Conservation (phyloP, 2,113 vertebrate genomes). For the Mus musculus region GRCm39 chr6:3762501-3763000, state of each 20-base stretch:
- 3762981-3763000: too few species aligned
- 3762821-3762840: too few species aligned
- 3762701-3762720: conserved; percentile 18
- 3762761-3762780: not conserved
- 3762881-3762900: too few species aligned
- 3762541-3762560: conserved; percentile 14
- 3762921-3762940: too few species aligned
- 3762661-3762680: conserved; percentile 3
- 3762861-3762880: too few species aligned
- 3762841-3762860: too few species aligned
- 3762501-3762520: not conserved
- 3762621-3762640: conserved; percentile 57
- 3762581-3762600: not conserved
- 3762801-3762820: too few species aligned
- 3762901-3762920: too few species aligned
- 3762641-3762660: conserved; percentile 3
- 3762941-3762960: too few species aligned
- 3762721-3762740: conserved; percentile 8
- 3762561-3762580: conserved; percentile 34
- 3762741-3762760: not conserved
- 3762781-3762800: not conserved
- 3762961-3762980: too few species aligned
- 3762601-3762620: not conserved
- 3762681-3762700: not conserved
- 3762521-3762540: not conserved